These are phyloP conservation scores for Heliothis subflexa DNA, from an alignment of 1,140 invertebrate genomes.

Conservation along the genomic window DNA sequence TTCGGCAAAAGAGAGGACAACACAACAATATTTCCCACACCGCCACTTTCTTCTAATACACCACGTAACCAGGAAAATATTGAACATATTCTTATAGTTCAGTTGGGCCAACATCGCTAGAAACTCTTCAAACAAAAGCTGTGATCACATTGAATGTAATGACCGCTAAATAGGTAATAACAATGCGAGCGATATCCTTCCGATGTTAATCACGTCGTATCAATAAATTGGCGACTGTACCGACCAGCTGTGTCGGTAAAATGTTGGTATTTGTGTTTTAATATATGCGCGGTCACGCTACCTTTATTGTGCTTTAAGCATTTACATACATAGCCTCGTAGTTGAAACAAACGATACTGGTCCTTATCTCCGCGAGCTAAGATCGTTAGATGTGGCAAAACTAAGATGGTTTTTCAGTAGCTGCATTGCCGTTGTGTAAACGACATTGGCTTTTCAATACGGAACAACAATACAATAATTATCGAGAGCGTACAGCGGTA, in stretches of 20 bases:
- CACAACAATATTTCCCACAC: not conserved
- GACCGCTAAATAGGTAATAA: slow-evolving; percentile 45
- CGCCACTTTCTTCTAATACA: not conserved
- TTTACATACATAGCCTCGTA: slow-evolving; percentile 25
- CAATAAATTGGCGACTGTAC: slow-evolving; percentile 61
- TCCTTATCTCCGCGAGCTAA: slow-evolving; percentile 41
- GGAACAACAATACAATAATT: slow-evolving; percentile 58
- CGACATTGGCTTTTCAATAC: slow-evolving; percentile 61
- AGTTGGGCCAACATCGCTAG: not conserved
- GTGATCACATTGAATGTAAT: slow-evolving; percentile 42
- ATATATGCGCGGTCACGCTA: slow-evolving; percentile 66
- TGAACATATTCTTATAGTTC: slow-evolving; percentile 17
- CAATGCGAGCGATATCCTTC: slow-evolving; percentile 45
- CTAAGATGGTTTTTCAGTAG: slow-evolving; percentile 43
- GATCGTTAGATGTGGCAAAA: slow-evolving; percentile 33
- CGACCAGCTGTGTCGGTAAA: slow-evolving; percentile 56
- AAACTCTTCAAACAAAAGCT: not conserved
- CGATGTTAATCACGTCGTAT: slow-evolving; percentile 58
- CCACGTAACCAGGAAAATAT: slow-evolving; percentile 1
- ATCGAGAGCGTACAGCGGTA: slow-evolving; percentile 46
- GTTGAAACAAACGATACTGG: slow-evolving; percentile 43
- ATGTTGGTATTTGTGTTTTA: slow-evolving; percentile 56
- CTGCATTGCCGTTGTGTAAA: slow-evolving; percentile 61
- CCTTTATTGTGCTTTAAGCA: slow-evolving; percentile 57
- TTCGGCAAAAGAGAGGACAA: not conserved